Percentiles rank a stretch among this genome's conserved stretches.
phyloP scores from a whole-genome alignment of 2,113 vertebrate species.

The Dasypus novemcinctus region DNA sequence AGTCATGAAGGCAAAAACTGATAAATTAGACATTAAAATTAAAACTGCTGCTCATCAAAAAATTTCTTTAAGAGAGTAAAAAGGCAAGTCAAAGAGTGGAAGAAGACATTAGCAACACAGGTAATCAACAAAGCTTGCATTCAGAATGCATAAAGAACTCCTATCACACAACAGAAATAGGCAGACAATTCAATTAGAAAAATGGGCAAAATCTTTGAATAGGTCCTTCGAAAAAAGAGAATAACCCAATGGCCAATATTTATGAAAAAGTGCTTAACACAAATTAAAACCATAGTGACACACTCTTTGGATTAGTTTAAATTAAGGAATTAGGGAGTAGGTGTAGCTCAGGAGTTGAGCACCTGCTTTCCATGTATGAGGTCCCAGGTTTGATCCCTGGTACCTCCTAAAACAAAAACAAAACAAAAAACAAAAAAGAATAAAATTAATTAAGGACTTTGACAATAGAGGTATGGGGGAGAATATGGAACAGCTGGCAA shows the following conservation, averaged over 20 bases:
- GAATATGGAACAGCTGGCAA: not conserved
- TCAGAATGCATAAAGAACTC: not conserved
- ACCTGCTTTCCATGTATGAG: too few relatives aligned
- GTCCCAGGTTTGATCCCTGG: too few relatives aligned
- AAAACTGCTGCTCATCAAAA: slow-evolving; percentile 21
- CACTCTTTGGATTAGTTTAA: not conserved
- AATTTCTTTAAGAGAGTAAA: not conserved
- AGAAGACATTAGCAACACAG: not conserved
- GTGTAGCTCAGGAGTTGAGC: too few relatives aligned
- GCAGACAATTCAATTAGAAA: not conserved
- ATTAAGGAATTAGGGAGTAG: not conserved
- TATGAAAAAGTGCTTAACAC: not conserved
- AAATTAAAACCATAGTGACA: not conserved
- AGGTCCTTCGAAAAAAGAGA: not conserved
- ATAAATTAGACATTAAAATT: slow-evolving; percentile 23
- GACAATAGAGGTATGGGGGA: not conserved
- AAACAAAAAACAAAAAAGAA: too few relatives aligned
- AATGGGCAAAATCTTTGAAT: not conserved
- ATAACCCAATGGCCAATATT: not conserved
- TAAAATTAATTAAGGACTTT: not conserved
- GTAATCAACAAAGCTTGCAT: not conserved
- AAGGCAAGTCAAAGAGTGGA: not conserved
- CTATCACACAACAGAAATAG: not conserved
- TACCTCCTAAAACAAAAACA: too few relatives aligned
- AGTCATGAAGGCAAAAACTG: not conserved